These are phyloP conservation scores for Gila orcuttii DNA, from an alignment of 2,113 vertebrate genomes.

Conservation along the genomic window DNA sequence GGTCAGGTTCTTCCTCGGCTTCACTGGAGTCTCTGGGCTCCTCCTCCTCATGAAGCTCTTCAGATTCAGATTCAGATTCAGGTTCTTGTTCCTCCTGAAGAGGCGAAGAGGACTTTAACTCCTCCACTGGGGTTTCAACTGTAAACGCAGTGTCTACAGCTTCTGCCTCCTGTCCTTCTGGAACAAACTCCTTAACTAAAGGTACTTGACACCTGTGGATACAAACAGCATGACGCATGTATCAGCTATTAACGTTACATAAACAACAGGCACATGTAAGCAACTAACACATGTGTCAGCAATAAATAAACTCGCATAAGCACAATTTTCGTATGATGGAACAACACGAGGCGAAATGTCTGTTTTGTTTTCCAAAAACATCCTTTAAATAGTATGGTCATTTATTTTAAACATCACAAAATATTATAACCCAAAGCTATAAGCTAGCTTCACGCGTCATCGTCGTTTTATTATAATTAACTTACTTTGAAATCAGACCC, in stretches of 20 bases:
- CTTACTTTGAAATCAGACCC: constrained; percentile 31
- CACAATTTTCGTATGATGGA: background rate
- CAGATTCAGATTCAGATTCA: constrained; percentile 39
- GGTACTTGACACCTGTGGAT: constrained; percentile 56
- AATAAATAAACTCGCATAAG: background rate
- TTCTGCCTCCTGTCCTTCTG: constrained; percentile 20
- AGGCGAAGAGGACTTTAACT: constrained; percentile 30
- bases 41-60: constrained; percentile 27
- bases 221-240: constrained; percentile 7
- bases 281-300: constrained; percentile 15
- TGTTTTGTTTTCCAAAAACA: background rate
- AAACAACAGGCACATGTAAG: constrained; percentile 2
- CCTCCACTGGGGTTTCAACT: constrained; percentile 38
- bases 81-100: constrained; percentile 45
- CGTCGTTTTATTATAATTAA: constrained; percentile 6
- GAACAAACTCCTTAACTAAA: constrained; percentile 50
- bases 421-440: background rate
- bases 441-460: background rate
- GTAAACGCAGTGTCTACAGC: constrained; percentile 34
- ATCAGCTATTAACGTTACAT: background rate
- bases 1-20: constrained; percentile 38
- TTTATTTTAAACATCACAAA: background rate
- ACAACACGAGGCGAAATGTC: background rate
- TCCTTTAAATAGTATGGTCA: background rate
- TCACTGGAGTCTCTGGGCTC: background rate